Evolutionary conservation across 92 coral and sea anemone genomes (phyloP).

Genomic region (Paragorgia papillata): DNA sequence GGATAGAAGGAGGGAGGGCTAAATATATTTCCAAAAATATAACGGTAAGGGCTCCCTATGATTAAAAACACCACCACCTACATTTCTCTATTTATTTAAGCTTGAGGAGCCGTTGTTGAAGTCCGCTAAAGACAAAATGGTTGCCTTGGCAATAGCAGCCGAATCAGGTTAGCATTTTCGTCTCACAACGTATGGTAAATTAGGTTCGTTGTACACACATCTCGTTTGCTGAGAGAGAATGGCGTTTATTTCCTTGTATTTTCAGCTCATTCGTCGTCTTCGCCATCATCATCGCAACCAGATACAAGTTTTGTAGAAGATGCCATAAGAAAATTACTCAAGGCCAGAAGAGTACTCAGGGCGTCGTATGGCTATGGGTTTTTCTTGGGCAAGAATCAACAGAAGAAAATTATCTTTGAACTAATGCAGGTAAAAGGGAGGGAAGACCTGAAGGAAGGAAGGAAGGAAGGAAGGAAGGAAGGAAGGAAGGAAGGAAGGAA

Average conservation of each 20-base stretch:
- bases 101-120: constrained; percentile 90
- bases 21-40: no score
- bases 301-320: constrained; percentile 92
- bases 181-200: no score
- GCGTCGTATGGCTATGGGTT: constrained; percentile 91
- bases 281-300: constrained; percentile 64
- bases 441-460: background rate
- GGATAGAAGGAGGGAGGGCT: no score
- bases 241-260: background rate
- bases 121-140: constrained; percentile 97
- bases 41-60: no score
- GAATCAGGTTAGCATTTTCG: constrained; percentile 78
- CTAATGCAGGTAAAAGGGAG: constrained; percentile 75
- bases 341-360: constrained; percentile 80
- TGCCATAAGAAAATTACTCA: constrained; percentile 80
- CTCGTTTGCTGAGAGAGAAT: no score
- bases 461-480: background rate
- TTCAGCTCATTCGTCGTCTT: constrained; percentile 15
- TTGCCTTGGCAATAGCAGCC: constrained; percentile 87
- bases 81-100: constrained; percentile 47
- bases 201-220: no score
- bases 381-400: constrained; percentile 81
- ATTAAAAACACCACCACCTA: no score
- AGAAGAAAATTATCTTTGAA: constrained; percentile 93
- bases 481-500: constrained; percentile 16